Evolutionary conservation across 2,113 vertebrate species (phyloP).

Genomic region (Platysteira castanea): DNA sequence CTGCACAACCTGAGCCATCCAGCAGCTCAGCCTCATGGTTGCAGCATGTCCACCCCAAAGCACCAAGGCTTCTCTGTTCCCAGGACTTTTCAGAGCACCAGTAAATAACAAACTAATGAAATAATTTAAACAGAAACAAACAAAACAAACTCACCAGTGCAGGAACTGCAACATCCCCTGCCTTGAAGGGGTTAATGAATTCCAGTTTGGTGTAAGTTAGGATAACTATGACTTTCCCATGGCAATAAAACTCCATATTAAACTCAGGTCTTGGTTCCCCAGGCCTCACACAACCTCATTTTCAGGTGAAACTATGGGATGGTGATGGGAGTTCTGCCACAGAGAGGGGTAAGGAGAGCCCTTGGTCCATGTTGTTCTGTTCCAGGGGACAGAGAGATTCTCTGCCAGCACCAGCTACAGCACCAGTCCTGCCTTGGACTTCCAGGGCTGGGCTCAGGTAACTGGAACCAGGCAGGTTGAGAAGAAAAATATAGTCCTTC

Average conservation of each 20-base stretch:
- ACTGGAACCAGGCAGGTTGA: background rate
- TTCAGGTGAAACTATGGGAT: background rate
- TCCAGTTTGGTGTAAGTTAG: background rate
- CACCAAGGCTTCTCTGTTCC: background rate
- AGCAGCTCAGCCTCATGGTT: background rate
- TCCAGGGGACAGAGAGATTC: background rate
- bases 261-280: background rate
- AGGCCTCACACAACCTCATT: background rate
- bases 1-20: background rate
- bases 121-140: background rate
- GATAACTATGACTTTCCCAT: background rate
- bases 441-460: background rate
- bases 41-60: background rate
- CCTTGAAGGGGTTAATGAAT: background rate
- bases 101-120: background rate
- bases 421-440: background rate
- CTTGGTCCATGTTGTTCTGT: no score
- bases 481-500: background rate
- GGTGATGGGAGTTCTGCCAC: background rate
- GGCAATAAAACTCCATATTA: slow-evolving; percentile 1
- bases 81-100: background rate
- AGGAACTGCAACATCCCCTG: background rate
- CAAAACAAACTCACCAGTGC: background rate
- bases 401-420: background rate
- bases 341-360: background rate